phyloP scores from a whole-genome alignment of 2,888 invertebrate genomes.

The Spisula solida region DNA sequence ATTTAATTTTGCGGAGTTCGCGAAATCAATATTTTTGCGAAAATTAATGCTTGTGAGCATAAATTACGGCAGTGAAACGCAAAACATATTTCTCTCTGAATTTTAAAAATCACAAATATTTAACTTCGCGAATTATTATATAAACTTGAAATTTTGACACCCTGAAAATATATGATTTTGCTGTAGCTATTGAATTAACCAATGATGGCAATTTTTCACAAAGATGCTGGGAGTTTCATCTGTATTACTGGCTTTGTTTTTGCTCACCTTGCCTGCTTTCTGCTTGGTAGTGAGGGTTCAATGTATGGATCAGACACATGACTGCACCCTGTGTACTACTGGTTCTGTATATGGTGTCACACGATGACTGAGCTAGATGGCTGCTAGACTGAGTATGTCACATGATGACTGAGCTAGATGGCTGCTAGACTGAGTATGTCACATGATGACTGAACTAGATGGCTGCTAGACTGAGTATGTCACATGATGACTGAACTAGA shows the following conservation, averaged over 20 bases:
- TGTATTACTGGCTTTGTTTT: slow-evolving; percentile 2
- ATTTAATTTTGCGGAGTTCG: no score
- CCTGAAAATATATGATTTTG: no score
- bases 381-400: neutral
- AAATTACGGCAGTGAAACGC: no score
- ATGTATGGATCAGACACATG: neutral
- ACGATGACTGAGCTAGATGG: neutral
- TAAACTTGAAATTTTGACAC: no score
- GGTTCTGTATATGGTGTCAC: neutral
- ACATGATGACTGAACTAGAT: neutral
- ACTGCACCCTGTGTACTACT: neutral
- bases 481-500: neutral
- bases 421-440: no score
- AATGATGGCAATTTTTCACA: neutral
- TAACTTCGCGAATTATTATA: no score
- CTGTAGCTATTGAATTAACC: no score
- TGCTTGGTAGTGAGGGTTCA: neutral
- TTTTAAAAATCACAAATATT: no score
- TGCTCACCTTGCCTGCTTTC: neutral
- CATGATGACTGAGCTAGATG: neutral
- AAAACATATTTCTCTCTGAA: no score
- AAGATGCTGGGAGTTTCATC: neutral
- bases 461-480: neutral
- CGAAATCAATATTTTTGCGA: no score
- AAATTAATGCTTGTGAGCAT: no score